These are phyloP conservation scores for Neotragus moschatus DNA, from an alignment of 2,113 vertebrate species.

Conservation along the genomic window DNA sequence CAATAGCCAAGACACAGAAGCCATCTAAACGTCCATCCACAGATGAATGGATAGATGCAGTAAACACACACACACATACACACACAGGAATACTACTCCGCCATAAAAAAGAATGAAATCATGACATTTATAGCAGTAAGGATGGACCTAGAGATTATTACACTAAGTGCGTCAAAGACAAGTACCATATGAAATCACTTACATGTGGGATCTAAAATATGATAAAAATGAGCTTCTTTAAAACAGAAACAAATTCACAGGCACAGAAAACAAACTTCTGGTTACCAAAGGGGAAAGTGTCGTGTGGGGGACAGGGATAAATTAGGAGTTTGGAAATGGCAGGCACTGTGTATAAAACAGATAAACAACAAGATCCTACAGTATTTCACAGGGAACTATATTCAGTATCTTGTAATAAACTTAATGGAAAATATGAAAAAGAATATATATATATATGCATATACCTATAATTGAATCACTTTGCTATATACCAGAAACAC, in stretches of 20 bases:
- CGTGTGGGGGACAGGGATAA: background rate
- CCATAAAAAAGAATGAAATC: background rate
- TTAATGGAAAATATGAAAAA: background rate
- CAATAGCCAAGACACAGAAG: background rate
- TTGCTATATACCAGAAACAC: background rate
- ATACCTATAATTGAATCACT: background rate
- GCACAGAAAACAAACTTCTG: background rate
- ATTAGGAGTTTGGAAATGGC: background rate
- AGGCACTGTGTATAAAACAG: background rate
- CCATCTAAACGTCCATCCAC: background rate
- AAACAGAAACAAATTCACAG: background rate
- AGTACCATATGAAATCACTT: background rate
- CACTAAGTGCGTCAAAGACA: background rate
- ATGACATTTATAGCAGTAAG: background rate
- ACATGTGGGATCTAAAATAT: background rate
- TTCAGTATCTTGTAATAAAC: background rate
- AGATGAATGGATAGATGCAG: background rate
- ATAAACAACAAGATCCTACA: background rate
- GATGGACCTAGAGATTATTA: background rate
- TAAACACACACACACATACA: background rate
- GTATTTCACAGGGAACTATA: background rate
- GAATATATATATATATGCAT: background rate
- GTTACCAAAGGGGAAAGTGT: background rate
- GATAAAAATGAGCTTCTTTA: background rate
- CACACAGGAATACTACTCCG: background rate